Base-by-base conservation (phyloP, 2,888 invertebrate species). In the Pammene aurita region DNA sequence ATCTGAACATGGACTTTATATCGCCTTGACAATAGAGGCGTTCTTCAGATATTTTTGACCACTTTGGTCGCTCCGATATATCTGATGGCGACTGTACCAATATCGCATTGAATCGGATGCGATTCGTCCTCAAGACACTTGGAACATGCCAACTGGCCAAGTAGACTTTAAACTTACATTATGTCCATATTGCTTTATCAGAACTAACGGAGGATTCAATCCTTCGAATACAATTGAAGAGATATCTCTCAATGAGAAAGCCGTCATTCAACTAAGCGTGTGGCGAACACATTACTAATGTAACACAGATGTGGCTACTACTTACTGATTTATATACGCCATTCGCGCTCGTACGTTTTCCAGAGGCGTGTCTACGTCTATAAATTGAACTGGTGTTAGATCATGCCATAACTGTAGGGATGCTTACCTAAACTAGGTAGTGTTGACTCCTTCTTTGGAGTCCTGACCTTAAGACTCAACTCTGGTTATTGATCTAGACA, bases 241-340 rank as follows among this genome's bases (percentile, higher is more conserved):
- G 9, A 35, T 16, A 61, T 38, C 16, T 62, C 48, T 41, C 62
- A 62, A 35, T 50, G 35, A 50, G 50, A 68, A 68, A 52, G 57
- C 42, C 57, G 52, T 64, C 42, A 58, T 46, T 44, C 42, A 18
- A 35, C 52, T 26, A 26, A 67, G 55, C 67, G 54, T 56, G 61
- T 14, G 68, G 52, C 44, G 52, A 57, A 52, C 63, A 60, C 58
- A 69, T 60, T 34, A 65, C 54, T 60, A 55, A 60, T 44, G 54
- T 54, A 57, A 60, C 60, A 69, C 60, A 69, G 69, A 69, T 60
- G 57, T 56, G 69, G 41, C 69, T 65, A 69, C 65, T 65, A 65
- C 54, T 60, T 26, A 42, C 50, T 52, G 60, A 69, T 69, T 63
- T 64, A 69, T 64, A 69, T 69, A 55, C 48, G 65, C 57, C 60